Conservation (phyloP, 2,113 vertebrate species). For the Ramphastos sulfuratus region DNA sequence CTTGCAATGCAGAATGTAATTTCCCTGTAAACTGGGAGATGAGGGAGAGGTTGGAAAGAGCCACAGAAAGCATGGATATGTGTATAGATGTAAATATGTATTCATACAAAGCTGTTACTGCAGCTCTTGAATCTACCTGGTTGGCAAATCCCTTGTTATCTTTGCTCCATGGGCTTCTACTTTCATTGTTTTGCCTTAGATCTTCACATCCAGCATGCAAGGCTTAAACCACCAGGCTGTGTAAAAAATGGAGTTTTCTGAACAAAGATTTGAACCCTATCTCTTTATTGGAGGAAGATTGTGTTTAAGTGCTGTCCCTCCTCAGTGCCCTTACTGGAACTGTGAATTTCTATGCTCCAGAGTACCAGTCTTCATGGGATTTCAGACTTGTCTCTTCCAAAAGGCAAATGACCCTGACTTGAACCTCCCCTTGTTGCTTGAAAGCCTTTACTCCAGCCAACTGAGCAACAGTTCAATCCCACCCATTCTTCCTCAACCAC, state of each 20-base stretch:
- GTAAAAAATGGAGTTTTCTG: neutral
- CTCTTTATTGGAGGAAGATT: neutral
- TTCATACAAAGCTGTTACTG: neutral
- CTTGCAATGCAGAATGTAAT: neutral
- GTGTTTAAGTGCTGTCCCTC: neutral
- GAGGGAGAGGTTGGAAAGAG: neutral
- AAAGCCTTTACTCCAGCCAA: conserved; percentile 20
- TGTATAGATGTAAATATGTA: too few species aligned
- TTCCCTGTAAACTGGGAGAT: neutral
- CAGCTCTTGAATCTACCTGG: neutral
- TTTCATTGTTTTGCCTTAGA: neutral
- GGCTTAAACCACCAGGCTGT: neutral
- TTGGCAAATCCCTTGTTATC: neutral
- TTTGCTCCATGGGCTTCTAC: neutral
- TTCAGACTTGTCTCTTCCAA: conserved; percentile 3
- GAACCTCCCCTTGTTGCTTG: conserved; percentile 10
- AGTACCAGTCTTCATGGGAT: neutral
- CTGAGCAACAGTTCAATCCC: neutral
- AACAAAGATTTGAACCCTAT: neutral
- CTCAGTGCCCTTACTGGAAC: neutral
- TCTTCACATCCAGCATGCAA: neutral
- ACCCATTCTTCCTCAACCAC: neutral
- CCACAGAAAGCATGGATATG: neutral
- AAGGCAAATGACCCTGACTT: conserved; percentile 36
- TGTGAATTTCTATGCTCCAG: neutral